These are phyloP conservation scores for Galendromus occidentalis DNA, from an alignment of 1,140 invertebrate genomes.

Conservation along the genomic window DNA sequence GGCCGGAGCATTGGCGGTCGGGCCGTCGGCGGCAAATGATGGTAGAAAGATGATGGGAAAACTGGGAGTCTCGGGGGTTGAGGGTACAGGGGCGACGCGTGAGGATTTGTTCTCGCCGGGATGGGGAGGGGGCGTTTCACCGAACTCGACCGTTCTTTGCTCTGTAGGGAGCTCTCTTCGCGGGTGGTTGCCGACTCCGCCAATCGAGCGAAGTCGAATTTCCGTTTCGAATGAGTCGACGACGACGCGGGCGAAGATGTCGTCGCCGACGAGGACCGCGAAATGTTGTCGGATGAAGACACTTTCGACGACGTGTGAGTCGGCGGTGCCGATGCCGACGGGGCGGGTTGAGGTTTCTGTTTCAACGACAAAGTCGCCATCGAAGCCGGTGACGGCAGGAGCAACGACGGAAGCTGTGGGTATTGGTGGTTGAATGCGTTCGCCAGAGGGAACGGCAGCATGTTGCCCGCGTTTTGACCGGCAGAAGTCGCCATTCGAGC, in stretches of 20 bases:
- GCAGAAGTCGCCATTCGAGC: not conserved
- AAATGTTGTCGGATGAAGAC: not conserved
- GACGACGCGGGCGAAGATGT: not conserved
- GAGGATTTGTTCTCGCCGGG: not conserved
- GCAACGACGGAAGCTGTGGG: not conserved
- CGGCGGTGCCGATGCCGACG: not conserved
- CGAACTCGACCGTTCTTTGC: not conserved
- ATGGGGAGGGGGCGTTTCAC: not conserved
- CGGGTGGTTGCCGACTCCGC: slow-evolving; percentile 23
- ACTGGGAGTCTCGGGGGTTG: slow-evolving; percentile 8
- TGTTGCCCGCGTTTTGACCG: not conserved
- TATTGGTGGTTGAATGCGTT: not conserved
- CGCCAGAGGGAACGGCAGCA: slow-evolving; percentile 3
- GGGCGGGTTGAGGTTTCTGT: not conserved
- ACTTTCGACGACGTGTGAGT: not conserved
- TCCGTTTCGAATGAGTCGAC: not conserved
- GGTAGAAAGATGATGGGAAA: slow-evolving; percentile 12
- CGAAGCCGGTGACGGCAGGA: not conserved
- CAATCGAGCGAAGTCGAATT: slow-evolving; percentile 23
- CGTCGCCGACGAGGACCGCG: not conserved
- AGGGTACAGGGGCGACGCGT: slow-evolving; percentile 5
- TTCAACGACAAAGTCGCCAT: not conserved
- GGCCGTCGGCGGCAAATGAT: not conserved
- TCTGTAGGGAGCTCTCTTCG: not conserved
- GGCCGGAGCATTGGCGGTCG: slow-evolving; percentile 17